phyloP scores from a whole-genome alignment of 2,797 vertebrate genomes.

The Ctenochaetus hawaiiensis region DNA sequence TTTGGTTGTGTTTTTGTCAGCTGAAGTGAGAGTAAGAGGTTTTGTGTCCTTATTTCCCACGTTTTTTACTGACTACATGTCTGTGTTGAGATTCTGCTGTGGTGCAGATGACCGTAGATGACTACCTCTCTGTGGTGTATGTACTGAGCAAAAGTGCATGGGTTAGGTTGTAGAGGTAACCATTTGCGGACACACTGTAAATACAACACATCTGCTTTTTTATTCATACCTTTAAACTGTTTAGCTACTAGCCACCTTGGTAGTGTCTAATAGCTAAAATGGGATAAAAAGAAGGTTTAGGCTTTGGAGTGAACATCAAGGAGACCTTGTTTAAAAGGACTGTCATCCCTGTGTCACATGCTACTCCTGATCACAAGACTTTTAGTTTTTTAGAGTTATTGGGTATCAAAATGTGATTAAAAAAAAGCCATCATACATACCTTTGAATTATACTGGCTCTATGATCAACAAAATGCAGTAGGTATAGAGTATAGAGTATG shows the following conservation, averaged over 20 bases:
- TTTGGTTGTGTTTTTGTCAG: conserved; percentile 56
- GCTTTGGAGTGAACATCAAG: not conserved
- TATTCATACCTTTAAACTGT: too few species aligned
- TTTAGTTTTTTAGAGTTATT: not conserved
- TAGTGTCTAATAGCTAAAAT: not conserved
- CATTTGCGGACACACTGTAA: not conserved
- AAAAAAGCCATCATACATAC: not conserved
- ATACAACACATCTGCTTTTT: not conserved
- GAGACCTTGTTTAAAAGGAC: not conserved
- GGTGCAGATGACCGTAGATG: not conserved
- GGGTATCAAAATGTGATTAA: not conserved
- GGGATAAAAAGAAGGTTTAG: not conserved
- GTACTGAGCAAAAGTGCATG: not conserved
- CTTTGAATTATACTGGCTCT: not conserved
- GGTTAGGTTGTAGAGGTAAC: not conserved
- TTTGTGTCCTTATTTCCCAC: conserved; percentile 70
- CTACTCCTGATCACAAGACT: not conserved
- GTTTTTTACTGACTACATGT: conserved; percentile 64
- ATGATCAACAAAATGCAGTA: not conserved
- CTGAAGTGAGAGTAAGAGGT: conserved; percentile 57
- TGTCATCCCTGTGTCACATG: not conserved
- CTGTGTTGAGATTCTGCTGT: conserved; percentile 30
- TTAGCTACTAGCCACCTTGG: too few species aligned
- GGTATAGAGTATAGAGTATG: not conserved
- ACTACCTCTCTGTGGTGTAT: not conserved